A percentile compares a stretch with the other conserved stretches of the same genome.
phyloP scores from a whole-genome alignment of 2,888 invertebrate species.

The Siphlonurus alternatus region DNA sequence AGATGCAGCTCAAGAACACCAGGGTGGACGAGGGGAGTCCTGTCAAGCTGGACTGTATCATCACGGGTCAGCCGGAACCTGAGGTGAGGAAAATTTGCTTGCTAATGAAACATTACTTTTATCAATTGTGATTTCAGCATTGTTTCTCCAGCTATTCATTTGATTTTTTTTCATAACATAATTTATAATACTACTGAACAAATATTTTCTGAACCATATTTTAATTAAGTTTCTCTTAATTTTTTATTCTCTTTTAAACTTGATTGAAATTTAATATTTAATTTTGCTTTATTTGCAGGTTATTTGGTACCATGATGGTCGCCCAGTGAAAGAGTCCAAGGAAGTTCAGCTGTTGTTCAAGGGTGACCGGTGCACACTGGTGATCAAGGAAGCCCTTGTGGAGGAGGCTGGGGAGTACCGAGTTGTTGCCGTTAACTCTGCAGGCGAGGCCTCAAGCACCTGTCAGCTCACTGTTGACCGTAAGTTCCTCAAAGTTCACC shows the following conservation, averaged over 20 bases:
- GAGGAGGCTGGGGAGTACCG: constrained; percentile 65
- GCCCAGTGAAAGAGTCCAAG: constrained; percentile 65
- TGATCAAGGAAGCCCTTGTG: constrained; percentile 51
- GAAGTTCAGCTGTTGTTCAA: constrained; percentile 68
- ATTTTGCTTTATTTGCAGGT: constrained; percentile 33
- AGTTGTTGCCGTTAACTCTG: constrained; percentile 65
- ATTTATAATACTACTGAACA: too few species aligned
- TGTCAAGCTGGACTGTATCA: constrained; percentile 53
- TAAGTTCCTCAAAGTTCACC: constrained; percentile 17
- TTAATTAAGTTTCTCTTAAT: too few species aligned
- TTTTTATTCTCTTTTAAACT: too few species aligned
- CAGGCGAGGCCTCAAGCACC: constrained; percentile 61
- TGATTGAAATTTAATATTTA: too few species aligned
- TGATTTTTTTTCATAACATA: too few species aligned
- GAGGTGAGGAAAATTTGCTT: constrained; percentile 42
- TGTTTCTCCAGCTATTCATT: neutral
- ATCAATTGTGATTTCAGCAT: neutral
- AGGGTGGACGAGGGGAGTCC: constrained; percentile 49
- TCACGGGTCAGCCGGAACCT: constrained; percentile 65
- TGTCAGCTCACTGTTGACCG: constrained; percentile 41
- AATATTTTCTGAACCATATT: too few species aligned
- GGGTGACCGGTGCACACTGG: constrained; percentile 59
- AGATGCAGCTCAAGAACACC: constrained; percentile 48
- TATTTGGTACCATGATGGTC: constrained; percentile 60
- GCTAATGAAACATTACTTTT: constrained; percentile 16